These are phyloP conservation scores for Glaucidium brasilianum DNA, from an alignment of 2,113 vertebrate species.

Conservation along the genomic window DNA sequence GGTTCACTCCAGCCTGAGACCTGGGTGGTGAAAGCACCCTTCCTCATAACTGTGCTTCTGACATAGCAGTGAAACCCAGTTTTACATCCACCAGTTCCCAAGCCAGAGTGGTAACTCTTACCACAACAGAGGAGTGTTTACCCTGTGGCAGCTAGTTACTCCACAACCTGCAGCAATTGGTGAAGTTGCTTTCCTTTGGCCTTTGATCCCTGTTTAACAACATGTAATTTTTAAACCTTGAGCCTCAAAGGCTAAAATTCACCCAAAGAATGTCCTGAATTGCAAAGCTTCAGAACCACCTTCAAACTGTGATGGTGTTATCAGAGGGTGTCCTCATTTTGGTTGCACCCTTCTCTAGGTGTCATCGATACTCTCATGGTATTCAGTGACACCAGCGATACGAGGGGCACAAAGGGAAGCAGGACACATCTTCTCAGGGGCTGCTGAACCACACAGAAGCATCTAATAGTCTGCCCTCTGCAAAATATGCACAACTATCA, in stretches of 20 bases:
- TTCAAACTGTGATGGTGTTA: accelerated
- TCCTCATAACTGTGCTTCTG: background rate
- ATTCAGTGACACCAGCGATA: accelerated
- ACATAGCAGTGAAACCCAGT: accelerated
- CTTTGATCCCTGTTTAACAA: background rate
- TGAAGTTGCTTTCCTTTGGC: background rate
- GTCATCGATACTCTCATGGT: accelerated
- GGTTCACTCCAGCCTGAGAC: background rate
- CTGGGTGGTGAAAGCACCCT: background rate
- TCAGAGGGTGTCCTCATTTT: background rate
- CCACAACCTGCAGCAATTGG: accelerated
- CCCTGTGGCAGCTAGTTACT: background rate
- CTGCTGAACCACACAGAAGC: background rate
- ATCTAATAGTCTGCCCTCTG: background rate
- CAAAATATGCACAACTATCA: background rate
- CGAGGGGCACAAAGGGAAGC: background rate
- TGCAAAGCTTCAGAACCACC: background rate
- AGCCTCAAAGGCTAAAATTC: background rate
- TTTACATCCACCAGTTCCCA: background rate
- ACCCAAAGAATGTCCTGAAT: background rate
- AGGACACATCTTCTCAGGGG: background rate
- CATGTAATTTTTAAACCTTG: background rate
- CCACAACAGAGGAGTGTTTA: background rate
- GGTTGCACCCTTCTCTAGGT: background rate
- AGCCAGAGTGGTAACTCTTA: accelerated